These are phyloP conservation scores for Sinella curviseta DNA, from an alignment of 1,140 invertebrate genomes.

Conservation along the genomic window DNA sequence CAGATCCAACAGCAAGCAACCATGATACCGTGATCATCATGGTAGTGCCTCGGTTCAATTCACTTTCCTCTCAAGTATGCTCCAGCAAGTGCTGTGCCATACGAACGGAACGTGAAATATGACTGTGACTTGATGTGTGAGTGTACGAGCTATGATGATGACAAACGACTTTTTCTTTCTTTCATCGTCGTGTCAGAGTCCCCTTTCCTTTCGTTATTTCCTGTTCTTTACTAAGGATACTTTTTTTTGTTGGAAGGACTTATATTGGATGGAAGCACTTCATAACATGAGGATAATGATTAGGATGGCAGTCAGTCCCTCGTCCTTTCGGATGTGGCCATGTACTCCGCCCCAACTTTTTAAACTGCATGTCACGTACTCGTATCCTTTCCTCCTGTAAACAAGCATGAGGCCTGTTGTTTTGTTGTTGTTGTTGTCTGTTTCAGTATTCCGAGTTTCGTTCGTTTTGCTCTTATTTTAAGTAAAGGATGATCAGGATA, in stretches of 20 bases:
- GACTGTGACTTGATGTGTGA: too few species aligned
- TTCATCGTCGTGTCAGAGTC: not conserved
- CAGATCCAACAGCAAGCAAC: too few species aligned
- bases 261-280: not conserved
- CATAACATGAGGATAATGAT: not conserved
- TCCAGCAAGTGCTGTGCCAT: not conserved
- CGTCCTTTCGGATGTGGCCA: not conserved
- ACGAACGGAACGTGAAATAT: too few species aligned
- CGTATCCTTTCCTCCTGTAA: not conserved
- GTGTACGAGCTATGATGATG: not conserved
- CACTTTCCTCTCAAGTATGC: not conserved
- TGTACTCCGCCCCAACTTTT: not conserved
- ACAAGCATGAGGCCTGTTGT: not conserved
- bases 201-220: not conserved
- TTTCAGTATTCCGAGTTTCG: not conserved
- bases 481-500: not conserved
- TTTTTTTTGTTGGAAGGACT: not conserved
- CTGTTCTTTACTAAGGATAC: not conserved
- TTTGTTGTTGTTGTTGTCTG: not conserved
- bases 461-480: not conserved
- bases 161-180: not conserved
- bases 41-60: too few species aligned
- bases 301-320: not conserved
- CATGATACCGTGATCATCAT: too few species aligned
- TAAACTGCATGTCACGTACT: not conserved